phyloP scores from a whole-genome alignment of 1,140 invertebrate genomes.

The Zaprionus africanus region DNA sequence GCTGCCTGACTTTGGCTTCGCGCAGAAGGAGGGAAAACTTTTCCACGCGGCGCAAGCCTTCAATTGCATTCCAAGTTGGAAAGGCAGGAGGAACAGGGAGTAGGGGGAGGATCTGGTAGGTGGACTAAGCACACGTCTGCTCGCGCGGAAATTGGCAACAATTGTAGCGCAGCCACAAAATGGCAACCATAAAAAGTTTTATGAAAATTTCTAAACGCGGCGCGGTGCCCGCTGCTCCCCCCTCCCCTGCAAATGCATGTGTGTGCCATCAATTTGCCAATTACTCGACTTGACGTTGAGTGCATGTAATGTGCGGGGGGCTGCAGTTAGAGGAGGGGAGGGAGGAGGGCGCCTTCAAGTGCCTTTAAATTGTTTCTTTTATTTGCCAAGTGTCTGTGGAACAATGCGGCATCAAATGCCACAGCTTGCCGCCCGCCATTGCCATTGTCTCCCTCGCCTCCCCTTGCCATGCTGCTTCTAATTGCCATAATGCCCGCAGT shows the following conservation, averaged over 20 bases:
- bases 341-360: conserved; percentile 7
- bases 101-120: too few relatives aligned
- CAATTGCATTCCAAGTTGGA: conserved; percentile 32
- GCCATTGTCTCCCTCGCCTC: background rate
- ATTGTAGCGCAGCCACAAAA: conserved; percentile 68
- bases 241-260: background rate
- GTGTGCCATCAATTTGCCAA: conserved; percentile 72
- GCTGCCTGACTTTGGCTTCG: conserved; percentile 46
- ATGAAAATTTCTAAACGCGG: conserved; percentile 74
- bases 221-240: conserved; percentile 3
- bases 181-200: conserved; percentile 77
- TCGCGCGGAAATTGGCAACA: conserved; percentile 69
- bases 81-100: too few relatives aligned
- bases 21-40: conserved; percentile 32
- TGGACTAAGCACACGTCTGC: conserved; percentile 44
- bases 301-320: conserved; percentile 36
- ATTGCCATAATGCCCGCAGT: conserved; percentile 24
- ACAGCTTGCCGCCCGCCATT: conserved; percentile 31
- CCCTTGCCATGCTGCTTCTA: conserved; percentile 17
- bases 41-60: conserved; percentile 20
- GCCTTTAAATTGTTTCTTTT: conserved; percentile 37
- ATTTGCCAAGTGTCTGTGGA: conserved; percentile 28
- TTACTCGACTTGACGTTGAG: conserved; percentile 57
- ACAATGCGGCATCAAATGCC: conserved; percentile 32
- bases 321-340: background rate